These are phyloP conservation scores for Rhimphoctona megacephalus DNA, from an alignment of 2,888 invertebrate genomes.

Conservation along the genomic window DNA sequence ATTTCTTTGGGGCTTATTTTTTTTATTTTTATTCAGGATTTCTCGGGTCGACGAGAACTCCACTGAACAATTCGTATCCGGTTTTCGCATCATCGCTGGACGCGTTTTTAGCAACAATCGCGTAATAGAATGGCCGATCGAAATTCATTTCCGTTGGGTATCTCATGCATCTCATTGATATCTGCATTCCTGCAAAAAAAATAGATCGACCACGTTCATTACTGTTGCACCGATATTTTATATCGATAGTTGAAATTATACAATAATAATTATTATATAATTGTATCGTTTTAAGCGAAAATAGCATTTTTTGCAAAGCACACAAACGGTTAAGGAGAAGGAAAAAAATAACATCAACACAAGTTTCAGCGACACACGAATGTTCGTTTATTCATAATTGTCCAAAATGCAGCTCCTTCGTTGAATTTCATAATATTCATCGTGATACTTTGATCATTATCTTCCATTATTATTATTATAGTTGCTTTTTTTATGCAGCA, in stretches of 20 bases:
- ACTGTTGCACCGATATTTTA: not conserved
- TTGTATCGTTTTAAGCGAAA: not conserved
- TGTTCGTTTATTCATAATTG: constrained; percentile 22
- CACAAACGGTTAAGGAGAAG: not conserved
- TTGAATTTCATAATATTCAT: not conserved
- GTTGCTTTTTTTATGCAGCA: not conserved
- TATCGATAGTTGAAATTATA: not conserved
- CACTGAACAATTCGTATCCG: constrained; percentile 51
- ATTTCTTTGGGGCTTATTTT: not conserved
- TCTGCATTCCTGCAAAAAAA: constrained; percentile 46
- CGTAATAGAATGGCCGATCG: constrained; percentile 67
- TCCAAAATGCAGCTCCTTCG: not conserved
- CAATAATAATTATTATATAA: not conserved
- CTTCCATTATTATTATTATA: not conserved
- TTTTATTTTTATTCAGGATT: constrained; percentile 20
- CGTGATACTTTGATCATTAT: not conserved
- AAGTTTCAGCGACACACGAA: not conserved
- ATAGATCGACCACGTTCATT: constrained; percentile 15
- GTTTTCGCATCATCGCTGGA: not conserved
- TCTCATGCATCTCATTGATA: constrained; percentile 56
- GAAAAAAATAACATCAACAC: not conserved
- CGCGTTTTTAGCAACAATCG: constrained; percentile 36
- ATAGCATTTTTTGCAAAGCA: not conserved
- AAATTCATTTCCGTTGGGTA: constrained; percentile 37
- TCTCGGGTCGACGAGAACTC: constrained; percentile 22